Evolutionary conservation across 2,888 invertebrate genomes (phyloP), one percentile per base, ranked within the genome.

Genomic region (Branchipolynoe longqiensis): DNA sequence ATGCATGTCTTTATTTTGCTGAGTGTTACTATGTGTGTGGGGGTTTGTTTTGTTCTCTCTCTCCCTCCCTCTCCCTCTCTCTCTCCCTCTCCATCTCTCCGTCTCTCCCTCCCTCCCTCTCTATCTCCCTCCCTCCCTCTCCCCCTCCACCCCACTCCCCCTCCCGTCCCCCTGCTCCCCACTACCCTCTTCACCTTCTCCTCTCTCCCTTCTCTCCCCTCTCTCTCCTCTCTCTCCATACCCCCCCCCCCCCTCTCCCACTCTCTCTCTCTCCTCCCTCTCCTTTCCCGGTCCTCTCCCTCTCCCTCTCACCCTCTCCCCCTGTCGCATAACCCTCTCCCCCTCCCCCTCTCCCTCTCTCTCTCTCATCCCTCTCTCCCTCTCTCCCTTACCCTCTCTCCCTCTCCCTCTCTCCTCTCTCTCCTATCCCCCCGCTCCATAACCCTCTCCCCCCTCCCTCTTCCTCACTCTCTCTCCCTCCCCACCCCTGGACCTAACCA

Each of bases 141-240:
- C 69, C 33, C 22, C 38, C 69, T 38, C 38, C 25, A 1, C 62
- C 69, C 69, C 38, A 14, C 69, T 69, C 38, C 69, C 33, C 22
- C 38, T 38, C 69, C 38, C 25, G 1, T 31, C n/a, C n/a, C n/a
- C n/a, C n/a, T n/a, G n/a, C n/a, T n/a, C n/a, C n/a, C n/a, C n/a
- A n/a, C n/a, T n/a, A n/a, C n/a, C n/a, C 69, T 69, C 38, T 69
- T 33, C 38, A 69, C 36, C 69, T 69, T 38, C 69, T 69, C 36
- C 69, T 69, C 38, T 38, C 33, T 36, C 38, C 69, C 69, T 25
- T 28, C 28, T 31, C 6, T 62, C 3, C 62, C 62, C 25, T 2
- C 62, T 56, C 25, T 56, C 56, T 28, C 62, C 62, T 31, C 25
- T 2, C 62, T 56, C 25, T 56, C 56, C 25, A 25, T 62, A 28